Conservation (phyloP, 1,140 invertebrate genomes). For the Pachypsylla venusta region DNA sequence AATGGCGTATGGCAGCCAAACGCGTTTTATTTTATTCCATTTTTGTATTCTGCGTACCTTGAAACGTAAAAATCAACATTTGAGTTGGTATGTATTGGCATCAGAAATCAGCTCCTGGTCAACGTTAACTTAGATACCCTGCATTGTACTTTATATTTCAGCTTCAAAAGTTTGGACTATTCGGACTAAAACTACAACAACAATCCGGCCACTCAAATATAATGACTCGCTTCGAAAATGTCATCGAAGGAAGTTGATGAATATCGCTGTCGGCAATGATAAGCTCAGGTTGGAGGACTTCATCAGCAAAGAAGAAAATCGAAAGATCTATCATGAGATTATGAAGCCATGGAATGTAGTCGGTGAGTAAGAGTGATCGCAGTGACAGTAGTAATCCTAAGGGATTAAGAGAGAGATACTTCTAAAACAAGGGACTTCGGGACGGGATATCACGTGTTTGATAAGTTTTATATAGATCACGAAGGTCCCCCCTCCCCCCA, state of each 20-base stretch:
- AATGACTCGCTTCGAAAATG: not conserved
- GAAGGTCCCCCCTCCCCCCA: no score
- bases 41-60: no score
- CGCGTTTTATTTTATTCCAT: no score
- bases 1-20: not conserved
- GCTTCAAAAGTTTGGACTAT: not conserved
- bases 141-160: not conserved
- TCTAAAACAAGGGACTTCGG: no score
- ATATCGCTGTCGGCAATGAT: not conserved
- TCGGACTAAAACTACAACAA: not conserved
- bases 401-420: no score
- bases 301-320: not conserved
- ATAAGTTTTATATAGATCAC: no score
- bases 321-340: not conserved
- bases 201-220: not conserved
- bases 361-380: not conserved
- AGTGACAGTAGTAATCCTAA: no score
- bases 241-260: not conserved
- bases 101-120: not conserved
- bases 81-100: not conserved
- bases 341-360: constrained; percentile 3
- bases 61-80: not conserved
- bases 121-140: not conserved
- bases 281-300: not conserved
- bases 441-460: no score